Evolutionary conservation across 2,797 vertebrate genomes (phyloP), one percentile per base, ranked within the genome.

Genomic region (Tauraco hartlaubi): DNA sequence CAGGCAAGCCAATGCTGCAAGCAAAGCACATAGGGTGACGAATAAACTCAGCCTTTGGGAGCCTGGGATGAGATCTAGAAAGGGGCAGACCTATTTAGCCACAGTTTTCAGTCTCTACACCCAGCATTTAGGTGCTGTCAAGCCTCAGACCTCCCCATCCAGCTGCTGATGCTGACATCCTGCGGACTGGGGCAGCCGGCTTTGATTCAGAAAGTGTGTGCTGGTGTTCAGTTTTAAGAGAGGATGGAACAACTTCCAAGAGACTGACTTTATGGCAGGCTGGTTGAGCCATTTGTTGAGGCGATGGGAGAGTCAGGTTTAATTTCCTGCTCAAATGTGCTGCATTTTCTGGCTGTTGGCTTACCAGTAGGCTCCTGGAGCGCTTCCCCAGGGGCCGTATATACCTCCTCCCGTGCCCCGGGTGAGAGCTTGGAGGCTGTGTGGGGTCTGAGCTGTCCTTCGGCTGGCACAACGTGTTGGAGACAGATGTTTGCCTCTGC

Each of bases 1-100:
- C 75, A 90, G 87, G 71, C 93, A 94, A 96, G 90, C 94, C 90
- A 90, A 22, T 35, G 91, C 95, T 88, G 87, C 91, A 88, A 96
- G 90, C 82, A 88, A 92, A 95, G 94, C 88, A 54, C 61, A 69
- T 17, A 91, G 95, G 85, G 92, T 90, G 67, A 79, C 76, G 88
- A 94, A 96, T 85, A 94, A 84, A 95, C 80, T 52, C 94, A 93
- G 92, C 87, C 85, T 94, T 86, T 82, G 88, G 74, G 85, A 93
- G 28, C 75, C 52, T 52, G 51, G 79, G 61, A 18, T 76, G 63
- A 93, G 67, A 73, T 64, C 72, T 89, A 91, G 59, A 62, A 85
- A 93, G 49, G 41, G 78, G 62, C n/a, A 63, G 81, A 46, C 35
- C 15, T 73, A 58, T 66, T 78, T 66, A 88, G 46, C 54, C 31